phyloP scores from a whole-genome alignment of 2,888 invertebrate genomes.

The Leucoptera coffeella region DNA sequence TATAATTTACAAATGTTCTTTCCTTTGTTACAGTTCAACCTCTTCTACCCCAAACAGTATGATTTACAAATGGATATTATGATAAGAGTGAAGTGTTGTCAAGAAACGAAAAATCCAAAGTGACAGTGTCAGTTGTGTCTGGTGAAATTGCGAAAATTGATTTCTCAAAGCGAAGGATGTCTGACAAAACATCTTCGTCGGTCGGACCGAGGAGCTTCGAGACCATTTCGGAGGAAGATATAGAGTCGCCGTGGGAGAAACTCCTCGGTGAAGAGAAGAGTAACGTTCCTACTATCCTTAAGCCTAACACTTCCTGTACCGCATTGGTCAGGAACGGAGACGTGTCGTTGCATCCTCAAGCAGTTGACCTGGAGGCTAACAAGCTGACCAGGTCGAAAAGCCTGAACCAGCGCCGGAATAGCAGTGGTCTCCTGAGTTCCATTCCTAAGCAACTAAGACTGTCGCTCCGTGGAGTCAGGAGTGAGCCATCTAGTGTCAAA shows the following conservation, averaged over 20 bases:
- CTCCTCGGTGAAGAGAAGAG: slow-evolving; percentile 36
- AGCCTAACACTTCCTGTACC: slow-evolving; percentile 36
- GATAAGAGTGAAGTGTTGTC: slow-evolving; percentile 53
- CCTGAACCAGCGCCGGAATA: slow-evolving; percentile 39
- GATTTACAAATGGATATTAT: slow-evolving; percentile 56
- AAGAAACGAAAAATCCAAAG: slow-evolving; percentile 54
- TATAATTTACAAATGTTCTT: too few species aligned
- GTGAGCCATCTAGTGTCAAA: slow-evolving; percentile 45
- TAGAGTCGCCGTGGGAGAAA: slow-evolving; percentile 42
- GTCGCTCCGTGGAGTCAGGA: slow-evolving; percentile 43
- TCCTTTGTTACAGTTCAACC: slow-evolving; percentile 49
- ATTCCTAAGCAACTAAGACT: slow-evolving; percentile 46
- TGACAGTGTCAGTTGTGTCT: slow-evolving; percentile 47
- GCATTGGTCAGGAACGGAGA: slow-evolving; percentile 26
- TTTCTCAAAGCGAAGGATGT: slow-evolving; percentile 27
- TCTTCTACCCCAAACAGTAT: slow-evolving; percentile 53
- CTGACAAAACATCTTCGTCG: slow-evolving; percentile 43
- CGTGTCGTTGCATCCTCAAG: slow-evolving; percentile 20
- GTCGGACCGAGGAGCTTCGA: slow-evolving; percentile 46
- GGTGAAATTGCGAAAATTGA: too few species aligned
- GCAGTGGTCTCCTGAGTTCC: slow-evolving; percentile 47
- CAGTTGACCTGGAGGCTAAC: slow-evolving; percentile 26
- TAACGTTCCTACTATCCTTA: slow-evolving; percentile 40
- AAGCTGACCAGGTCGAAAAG: slow-evolving; percentile 42
- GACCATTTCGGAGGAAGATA: slow-evolving; percentile 40